These are phyloP conservation scores for Microhierax caerulescens DNA, from an alignment of 2,797 vertebrate species.

Conservation along the genomic window DNA sequence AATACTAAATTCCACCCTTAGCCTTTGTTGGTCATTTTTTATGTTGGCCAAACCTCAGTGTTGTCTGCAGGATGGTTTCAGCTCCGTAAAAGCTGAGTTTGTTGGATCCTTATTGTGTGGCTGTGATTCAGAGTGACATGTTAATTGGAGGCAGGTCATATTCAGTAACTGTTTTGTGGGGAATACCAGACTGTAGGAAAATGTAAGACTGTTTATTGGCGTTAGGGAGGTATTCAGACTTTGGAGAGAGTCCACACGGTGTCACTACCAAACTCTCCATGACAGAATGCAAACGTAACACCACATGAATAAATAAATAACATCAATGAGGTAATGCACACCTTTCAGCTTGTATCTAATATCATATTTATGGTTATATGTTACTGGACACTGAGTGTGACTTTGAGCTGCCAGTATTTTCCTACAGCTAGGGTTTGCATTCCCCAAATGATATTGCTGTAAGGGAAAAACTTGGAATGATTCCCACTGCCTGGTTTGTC, in stretches of 20 bases:
- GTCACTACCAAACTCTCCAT: not conserved
- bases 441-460: not conserved
- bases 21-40: conserved; percentile 10
- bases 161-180: not conserved
- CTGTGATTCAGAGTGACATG: not conserved
- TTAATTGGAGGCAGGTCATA: not conserved
- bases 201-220: not conserved
- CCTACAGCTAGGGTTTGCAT: not conserved
- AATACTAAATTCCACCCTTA: not conserved
- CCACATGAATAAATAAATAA: not conserved
- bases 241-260: not conserved
- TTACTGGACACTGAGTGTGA: not conserved
- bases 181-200: conserved; percentile 8
- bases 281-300: not conserved
- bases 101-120: not conserved
- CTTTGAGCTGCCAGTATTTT: not conserved
- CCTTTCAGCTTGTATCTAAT: not conserved
- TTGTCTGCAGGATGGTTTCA: conserved; percentile 1
- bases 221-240: not conserved
- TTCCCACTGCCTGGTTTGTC: not conserved
- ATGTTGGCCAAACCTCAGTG: not conserved
- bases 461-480: not conserved
- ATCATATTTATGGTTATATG: not conserved
- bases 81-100: not conserved
- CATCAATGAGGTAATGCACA: not conserved